A percentile compares a stretch with the other conserved stretches of the same genome.
These are phyloP conservation scores for Helicorthomorpha holstii DNA, from an alignment of 1,140 invertebrate genomes.

Conservation along the genomic window DNA sequence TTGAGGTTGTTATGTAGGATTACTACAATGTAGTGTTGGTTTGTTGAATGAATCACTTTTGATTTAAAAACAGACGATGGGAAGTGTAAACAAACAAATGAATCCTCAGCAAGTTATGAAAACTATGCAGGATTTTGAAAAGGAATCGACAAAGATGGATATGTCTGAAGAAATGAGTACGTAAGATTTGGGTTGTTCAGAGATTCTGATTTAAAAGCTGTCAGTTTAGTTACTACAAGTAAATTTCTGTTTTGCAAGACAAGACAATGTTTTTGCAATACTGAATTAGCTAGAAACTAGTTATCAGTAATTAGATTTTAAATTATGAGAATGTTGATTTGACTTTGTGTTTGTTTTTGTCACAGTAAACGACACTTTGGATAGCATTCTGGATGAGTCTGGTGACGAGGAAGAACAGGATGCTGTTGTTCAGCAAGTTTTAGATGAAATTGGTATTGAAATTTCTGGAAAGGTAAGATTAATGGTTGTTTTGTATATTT, in stretches of 20 bases:
- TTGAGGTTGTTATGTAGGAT: constrained; percentile 2
- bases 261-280: no score
- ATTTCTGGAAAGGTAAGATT: constrained; percentile 59
- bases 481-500: constrained; percentile 6
- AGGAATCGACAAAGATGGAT: constrained; percentile 68
- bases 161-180: constrained; percentile 91
- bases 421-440: constrained; percentile 64
- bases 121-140: constrained; percentile 62
- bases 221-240: no score
- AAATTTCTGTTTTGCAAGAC: no score
- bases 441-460: constrained; percentile 93
- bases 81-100: constrained; percentile 68
- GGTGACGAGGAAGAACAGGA: constrained; percentile 80
- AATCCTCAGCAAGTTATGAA: constrained; percentile 65
- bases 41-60: no score
- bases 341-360: constrained; percentile 17
- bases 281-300: no score
- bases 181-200: constrained; percentile 18
- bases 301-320: background rate
- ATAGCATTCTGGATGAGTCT: constrained; percentile 73
- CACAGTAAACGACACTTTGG: constrained; percentile 72
- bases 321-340: background rate
- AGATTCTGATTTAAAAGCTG: no score
- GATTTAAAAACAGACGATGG: constrained; percentile 67
- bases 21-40: no score